phyloP scores from a whole-genome alignment of 1,140 invertebrate genomes.

The Ctenoplectra terminalis region DNA sequence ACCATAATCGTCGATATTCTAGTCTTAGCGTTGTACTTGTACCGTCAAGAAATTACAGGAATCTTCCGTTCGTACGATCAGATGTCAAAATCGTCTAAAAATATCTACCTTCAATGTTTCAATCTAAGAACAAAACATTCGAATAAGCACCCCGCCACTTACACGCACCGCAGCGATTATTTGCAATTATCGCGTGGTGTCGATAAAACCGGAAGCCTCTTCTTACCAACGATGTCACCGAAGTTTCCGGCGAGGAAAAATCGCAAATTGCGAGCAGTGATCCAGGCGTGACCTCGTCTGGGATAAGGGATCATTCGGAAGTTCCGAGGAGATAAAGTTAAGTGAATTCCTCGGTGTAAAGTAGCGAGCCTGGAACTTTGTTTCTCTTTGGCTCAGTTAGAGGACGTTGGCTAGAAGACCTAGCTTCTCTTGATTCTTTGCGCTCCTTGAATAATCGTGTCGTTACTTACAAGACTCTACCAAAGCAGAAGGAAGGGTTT shows the following conservation, averaged over 20 bases:
- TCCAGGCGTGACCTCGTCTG: conserved; percentile 1
- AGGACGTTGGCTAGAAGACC: background rate
- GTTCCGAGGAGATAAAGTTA: conserved; percentile 21
- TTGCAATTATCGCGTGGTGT: too few species aligned
- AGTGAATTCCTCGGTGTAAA: conserved; percentile 23
- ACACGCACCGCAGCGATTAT: background rate
- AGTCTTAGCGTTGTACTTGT: too few species aligned
- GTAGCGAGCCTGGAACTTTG: conserved; percentile 10
- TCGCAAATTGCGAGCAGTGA: conserved; percentile 8
- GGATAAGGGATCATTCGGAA: conserved; percentile 22
- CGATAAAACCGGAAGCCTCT: background rate
- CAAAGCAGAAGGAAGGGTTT: background rate
- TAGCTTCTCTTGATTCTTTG: background rate
- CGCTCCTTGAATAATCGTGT: conserved; percentile 22
- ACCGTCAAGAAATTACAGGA: background rate
- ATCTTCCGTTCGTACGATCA: background rate
- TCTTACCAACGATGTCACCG: background rate
- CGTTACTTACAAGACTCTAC: background rate
- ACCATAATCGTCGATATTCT: too few species aligned
- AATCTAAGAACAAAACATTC: background rate
- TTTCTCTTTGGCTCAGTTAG: conserved; percentile 6
- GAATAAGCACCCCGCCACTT: background rate
- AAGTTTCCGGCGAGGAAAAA: background rate
- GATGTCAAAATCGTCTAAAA: too few species aligned
- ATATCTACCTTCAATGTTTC: background rate